Evolutionary conservation across 2,797 vertebrate species (phyloP).

Genomic region (Myiothlypis chrysogaster): DNA sequence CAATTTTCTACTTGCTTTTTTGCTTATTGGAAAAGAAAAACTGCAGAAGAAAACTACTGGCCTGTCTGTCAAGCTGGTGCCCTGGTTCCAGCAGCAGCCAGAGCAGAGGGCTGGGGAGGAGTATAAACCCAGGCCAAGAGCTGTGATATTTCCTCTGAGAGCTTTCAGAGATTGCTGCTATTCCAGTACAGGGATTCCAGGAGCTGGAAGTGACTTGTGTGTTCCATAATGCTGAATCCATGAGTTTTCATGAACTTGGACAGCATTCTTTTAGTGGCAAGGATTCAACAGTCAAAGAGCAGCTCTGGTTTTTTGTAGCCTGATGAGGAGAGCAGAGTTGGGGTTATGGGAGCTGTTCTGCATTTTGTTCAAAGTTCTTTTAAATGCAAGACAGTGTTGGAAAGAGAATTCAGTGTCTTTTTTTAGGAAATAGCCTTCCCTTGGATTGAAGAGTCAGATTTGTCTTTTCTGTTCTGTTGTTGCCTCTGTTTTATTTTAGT

Average conservation of each 20-base stretch:
- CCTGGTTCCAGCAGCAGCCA: background rate
- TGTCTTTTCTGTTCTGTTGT: background rate
- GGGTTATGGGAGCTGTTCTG: background rate
- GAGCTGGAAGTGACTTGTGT: background rate
- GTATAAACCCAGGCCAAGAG: background rate
- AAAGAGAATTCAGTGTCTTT: background rate
- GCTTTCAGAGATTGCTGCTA: background rate
- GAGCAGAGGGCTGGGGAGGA: background rate
- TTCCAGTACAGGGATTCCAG: background rate
- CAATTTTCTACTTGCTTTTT: background rate
- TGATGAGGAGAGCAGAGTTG: background rate
- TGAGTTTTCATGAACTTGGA: background rate
- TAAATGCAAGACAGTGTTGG: background rate
- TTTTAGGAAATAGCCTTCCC: background rate
- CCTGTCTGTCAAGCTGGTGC: background rate
- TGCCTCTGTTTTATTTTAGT: background rate
- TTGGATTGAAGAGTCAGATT: background rate
- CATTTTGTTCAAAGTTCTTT: background rate
- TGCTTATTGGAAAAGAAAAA: background rate
- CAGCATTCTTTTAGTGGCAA: background rate
- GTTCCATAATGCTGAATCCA: background rate
- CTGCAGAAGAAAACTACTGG: background rate
- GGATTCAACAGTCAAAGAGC: background rate
- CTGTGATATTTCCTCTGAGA: background rate
- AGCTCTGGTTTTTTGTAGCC: background rate